Conservation (phyloP, 1,140 invertebrate genomes). For the Argopecten irradians region DNA sequence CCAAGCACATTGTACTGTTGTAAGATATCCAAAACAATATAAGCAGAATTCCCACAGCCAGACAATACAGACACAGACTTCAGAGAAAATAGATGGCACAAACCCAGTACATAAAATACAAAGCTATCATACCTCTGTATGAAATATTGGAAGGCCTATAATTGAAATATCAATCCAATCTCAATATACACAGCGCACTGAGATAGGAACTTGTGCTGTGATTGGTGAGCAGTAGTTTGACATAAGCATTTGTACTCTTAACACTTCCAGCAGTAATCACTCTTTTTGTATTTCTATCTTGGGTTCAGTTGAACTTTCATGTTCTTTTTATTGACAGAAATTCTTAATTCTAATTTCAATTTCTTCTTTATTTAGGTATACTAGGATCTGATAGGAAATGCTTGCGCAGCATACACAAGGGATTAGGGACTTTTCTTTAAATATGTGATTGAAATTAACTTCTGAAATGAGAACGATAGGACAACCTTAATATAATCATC, state of each 20-base stretch:
- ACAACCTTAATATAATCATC: too few relatives aligned
- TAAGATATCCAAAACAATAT: neutral
- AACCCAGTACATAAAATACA: neutral
- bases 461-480: too few relatives aligned
- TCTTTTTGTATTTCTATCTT: neutral
- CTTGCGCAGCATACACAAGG: too few relatives aligned
- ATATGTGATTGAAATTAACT: too few relatives aligned
- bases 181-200: neutral
- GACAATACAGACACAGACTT: conserved; percentile 12
- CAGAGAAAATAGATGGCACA: neutral
- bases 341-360: too few relatives aligned
- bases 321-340: too few relatives aligned
- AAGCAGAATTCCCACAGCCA: neutral
- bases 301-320: neutral
- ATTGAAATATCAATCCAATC: conserved; percentile 23
- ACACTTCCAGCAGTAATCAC: neutral
- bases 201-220: neutral
- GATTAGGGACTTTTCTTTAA: too few relatives aligned
- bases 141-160: neutral
- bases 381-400: too few relatives aligned
- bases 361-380: too few relatives aligned
- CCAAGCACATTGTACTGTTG: neutral
- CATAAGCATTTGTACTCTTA: neutral
- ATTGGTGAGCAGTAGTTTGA: neutral
- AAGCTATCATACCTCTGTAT: neutral